These are phyloP conservation scores for Psittacula cyanocephala DNA, from an alignment of 2,113 vertebrate species.

Conservation along the genomic window DNA sequence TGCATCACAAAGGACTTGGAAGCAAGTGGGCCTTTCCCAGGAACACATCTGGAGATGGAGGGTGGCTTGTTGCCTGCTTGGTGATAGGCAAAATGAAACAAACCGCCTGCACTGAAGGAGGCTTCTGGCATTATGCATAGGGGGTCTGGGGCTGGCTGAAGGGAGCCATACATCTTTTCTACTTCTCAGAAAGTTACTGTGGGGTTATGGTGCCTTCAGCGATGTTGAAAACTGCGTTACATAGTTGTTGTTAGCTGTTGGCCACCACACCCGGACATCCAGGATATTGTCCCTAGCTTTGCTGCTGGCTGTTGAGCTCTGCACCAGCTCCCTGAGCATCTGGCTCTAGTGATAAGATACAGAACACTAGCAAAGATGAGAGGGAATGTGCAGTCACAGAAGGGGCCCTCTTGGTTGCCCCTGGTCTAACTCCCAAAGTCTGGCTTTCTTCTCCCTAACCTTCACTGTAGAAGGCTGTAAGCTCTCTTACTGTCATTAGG, in stretches of 20 bases:
- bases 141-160: neutral
- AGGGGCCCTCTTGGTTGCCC: neutral
- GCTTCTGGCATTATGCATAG: neutral
- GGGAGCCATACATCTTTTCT: neutral
- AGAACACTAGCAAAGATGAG: neutral
- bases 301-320: neutral
- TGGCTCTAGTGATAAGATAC: slow-evolving; percentile 38
- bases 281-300: neutral
- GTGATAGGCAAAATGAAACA: neutral
- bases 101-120: neutral
- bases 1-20: neutral
- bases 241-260: neutral
- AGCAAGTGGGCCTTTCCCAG: neutral
- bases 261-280: neutral
- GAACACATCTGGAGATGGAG: neutral
- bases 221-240: neutral
- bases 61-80: neutral
- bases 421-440: neutral
- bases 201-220: neutral
- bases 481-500: neutral
- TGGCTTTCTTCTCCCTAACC: neutral
- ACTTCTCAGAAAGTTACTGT: neutral
- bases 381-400: neutral
- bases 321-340: neutral
- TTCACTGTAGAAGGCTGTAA: neutral